Evolutionary conservation across 1,140 invertebrate species (phyloP), one percentile per base, ranked within the genome.

Genomic region (Sarcophaga bullata): DNA sequence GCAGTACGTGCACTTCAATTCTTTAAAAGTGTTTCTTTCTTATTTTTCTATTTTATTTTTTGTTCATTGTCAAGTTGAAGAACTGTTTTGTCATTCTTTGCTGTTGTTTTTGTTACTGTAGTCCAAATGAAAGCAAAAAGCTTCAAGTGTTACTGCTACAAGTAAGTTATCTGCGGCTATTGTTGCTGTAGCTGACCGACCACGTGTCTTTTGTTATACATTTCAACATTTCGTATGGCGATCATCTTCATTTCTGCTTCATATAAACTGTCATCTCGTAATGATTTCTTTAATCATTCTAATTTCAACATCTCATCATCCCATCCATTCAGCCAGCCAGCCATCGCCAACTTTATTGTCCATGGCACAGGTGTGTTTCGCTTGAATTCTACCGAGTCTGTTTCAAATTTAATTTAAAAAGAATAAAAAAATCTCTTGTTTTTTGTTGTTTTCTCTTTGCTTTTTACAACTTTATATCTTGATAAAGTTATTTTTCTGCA

Each of bases 211-310:
- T 68, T 17, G 62, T 68, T 68, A 68, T 68, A 68, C 19, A 68
- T n/a, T 68, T 58, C 13, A 19, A n/a, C 17, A 68, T 68, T 68
- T 68, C 62, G 19, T 58, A 58, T 58, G 54, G 54, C 54, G 54
- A 58, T 68, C 10, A 19, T 68, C 17, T 68, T 68, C 17, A 68
- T n/a, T 62, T 3, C 58, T 68, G 15, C 54, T 13, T 58, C 54
- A 58, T 58, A 58, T 58, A 58, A n/a, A n/a, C n/a, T n/a, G n/a
- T 58, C 54, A n/a, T 58, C 54, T 58, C 13, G 17, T 68, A 68
- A 68, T 68, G 62, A 78, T 78, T 78, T 50, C 75, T 49, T 78
- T 78, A 78, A 78, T 78, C 48, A 78, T 78, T 78, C 75, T 78
- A 78, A 78, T 78, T 78, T 78, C 8, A 19, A 68, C n/a, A n/a